phyloP scores from a whole-genome alignment of 2,113 vertebrate species.

The Pontoporia blainvillei region DNA sequence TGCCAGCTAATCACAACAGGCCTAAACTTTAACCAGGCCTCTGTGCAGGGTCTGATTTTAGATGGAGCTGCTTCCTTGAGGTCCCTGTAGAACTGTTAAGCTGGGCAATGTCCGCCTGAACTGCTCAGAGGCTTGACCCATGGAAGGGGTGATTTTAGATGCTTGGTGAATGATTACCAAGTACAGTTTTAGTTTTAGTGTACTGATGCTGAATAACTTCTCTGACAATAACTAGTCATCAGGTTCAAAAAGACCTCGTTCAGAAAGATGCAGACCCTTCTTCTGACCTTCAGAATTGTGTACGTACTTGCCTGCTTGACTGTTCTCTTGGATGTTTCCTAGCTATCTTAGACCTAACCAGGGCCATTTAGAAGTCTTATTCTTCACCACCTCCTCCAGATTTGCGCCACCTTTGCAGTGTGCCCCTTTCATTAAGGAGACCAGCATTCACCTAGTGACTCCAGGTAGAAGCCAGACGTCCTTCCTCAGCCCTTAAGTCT shows the following conservation, averaged over 20 bases:
- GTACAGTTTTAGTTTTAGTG: background rate
- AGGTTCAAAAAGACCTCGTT: background rate
- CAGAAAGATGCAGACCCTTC: background rate
- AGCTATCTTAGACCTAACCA: background rate
- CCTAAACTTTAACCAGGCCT: background rate
- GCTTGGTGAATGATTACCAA: background rate
- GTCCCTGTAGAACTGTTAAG: background rate
- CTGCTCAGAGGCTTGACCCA: background rate
- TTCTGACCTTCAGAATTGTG: background rate
- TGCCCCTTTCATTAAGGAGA: background rate
- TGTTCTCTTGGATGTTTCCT: background rate
- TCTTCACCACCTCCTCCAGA: background rate
- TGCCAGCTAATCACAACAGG: background rate
- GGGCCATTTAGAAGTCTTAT: background rate
- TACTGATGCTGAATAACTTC: background rate
- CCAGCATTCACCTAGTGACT: background rate
- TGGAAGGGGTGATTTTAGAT: background rate
- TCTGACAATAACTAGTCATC: background rate
- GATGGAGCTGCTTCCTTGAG: background rate
- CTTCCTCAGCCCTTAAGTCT: background rate
- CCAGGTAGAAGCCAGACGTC: background rate
- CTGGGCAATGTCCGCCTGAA: background rate
- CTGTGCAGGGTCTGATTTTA: slow-evolving; percentile 33
- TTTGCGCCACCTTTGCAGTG: rapidly evolving
- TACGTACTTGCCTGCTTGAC: background rate